Conservation (phyloP, 2,888 invertebrate genomes). For the Temnothorax rugatulus region DNA sequence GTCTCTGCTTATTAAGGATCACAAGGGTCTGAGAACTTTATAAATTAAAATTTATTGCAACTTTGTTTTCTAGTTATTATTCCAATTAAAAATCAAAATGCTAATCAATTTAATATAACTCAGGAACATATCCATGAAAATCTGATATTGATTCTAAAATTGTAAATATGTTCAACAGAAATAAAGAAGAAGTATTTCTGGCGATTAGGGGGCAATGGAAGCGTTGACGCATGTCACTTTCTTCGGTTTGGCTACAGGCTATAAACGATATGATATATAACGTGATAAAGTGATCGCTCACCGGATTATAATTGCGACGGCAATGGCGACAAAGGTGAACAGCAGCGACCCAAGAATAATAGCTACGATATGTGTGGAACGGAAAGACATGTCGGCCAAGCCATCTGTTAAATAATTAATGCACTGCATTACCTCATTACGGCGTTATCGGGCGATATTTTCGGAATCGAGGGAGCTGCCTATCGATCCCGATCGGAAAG, state of each 20-base stretch:
- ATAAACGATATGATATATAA: conserved; percentile 26
- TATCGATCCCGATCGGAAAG: conserved; percentile 25
- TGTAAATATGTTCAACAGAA: neutral
- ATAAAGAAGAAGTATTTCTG: neutral
- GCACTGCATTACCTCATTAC: conserved; percentile 40
- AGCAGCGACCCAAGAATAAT: conserved; percentile 84
- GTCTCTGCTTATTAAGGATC: neutral
- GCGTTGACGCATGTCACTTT: conserved; percentile 12
- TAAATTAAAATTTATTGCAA: neutral
- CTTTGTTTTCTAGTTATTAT: neutral
- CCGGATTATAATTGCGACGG: conserved; percentile 83
- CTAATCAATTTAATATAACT: neutral
- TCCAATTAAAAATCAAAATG: neutral
- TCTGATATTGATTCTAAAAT: neutral
- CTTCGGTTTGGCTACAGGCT: conserved; percentile 19
- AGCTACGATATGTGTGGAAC: conserved; percentile 84
- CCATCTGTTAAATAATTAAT: conserved; percentile 55
- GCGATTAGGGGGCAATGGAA: neutral
- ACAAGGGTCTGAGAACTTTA: neutral
- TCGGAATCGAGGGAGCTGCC: conserved; percentile 34
- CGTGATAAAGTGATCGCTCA: conserved; percentile 69
- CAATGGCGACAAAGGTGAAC: conserved; percentile 81
- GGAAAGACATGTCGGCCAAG: conserved; percentile 78
- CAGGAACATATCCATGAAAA: neutral
- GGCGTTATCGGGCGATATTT: conserved; percentile 41